These are phyloP conservation scores for Cyanocitta stelleri DNA, from an alignment of 2,113 vertebrate species.

Conservation along the genomic window DNA sequence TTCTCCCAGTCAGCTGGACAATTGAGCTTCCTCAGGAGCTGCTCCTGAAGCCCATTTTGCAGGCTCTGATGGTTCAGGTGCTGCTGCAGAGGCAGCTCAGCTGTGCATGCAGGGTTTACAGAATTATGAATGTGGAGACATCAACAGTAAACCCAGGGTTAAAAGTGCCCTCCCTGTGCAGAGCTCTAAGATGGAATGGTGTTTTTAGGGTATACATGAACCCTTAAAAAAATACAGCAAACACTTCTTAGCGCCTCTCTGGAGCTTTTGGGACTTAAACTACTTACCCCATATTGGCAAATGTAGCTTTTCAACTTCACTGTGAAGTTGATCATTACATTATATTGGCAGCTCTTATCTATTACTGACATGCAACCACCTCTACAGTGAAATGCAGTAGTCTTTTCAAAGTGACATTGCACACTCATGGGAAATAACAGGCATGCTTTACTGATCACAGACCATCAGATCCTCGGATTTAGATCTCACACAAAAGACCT, in stretches of 20 bases:
- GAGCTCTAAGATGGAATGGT: background rate
- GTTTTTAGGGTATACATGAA: background rate
- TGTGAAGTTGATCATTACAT: background rate
- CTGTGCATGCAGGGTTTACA: background rate
- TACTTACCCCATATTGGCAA: background rate
- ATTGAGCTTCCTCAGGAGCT: background rate
- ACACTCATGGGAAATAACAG: background rate
- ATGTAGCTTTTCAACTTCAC: background rate
- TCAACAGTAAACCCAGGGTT: background rate
- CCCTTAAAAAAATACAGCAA: background rate
- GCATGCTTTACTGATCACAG: background rate
- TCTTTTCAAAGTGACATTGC: background rate
- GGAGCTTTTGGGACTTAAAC: background rate
- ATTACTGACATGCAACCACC: background rate
- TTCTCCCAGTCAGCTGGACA: background rate
- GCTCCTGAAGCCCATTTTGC: background rate
- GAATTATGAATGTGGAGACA: background rate
- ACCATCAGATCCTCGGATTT: background rate
- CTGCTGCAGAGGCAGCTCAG: background rate
- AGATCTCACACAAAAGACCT: background rate
- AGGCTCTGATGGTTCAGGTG: background rate
- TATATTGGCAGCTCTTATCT: background rate
- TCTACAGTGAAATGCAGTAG: background rate
- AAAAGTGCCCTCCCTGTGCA: background rate
- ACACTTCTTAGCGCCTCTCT: background rate